Percentiles rank a stretch among this genome's conserved stretches.
Conservation (phyloP, 1,140 invertebrate genomes). For the Teleogryllus occipitalis region DNA sequence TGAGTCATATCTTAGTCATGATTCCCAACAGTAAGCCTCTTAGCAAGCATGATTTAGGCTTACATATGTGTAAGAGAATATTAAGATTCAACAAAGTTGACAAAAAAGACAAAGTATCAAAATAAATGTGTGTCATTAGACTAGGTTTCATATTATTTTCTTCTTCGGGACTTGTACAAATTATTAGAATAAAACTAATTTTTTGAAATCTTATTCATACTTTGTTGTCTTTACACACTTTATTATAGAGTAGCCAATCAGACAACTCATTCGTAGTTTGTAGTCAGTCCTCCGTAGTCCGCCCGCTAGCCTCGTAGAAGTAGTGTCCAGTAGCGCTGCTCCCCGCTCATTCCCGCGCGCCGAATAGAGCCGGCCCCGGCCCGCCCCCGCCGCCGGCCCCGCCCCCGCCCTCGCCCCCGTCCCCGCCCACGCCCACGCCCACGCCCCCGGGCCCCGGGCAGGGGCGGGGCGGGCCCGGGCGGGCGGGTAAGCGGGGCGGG, state of each 20-base stretch:
- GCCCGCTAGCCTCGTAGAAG: conserved; percentile 3
- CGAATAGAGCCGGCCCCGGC: neutral
- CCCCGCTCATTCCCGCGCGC: neutral
- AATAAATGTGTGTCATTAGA: neutral
- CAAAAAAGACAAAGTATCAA: neutral
- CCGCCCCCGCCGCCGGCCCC: too few species aligned
- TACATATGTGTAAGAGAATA: neutral
- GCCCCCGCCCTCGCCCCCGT: too few species aligned
- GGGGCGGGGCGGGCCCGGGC: too few species aligned
- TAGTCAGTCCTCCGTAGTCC: conserved; percentile 10
- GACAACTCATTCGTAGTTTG: conserved; percentile 7
- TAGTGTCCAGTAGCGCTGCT: neutral
- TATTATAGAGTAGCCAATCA: conserved; percentile 3
- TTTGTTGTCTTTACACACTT: conserved; percentile 19
- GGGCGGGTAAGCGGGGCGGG: too few species aligned
- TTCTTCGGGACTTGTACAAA: neutral
- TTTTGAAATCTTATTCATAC: conserved; percentile 17
- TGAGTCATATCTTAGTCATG: neutral
- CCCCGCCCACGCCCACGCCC: too few species aligned
- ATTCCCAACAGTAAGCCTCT: neutral
- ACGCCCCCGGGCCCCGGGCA: too few species aligned
- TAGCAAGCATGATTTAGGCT: neutral
- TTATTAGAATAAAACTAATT: conserved; percentile 20
- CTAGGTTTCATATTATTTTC: conserved; percentile 5
- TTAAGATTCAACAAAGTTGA: neutral